phyloP scores from a whole-genome alignment of 2,113 vertebrate genomes.

The Noctilio leporinus region DNA sequence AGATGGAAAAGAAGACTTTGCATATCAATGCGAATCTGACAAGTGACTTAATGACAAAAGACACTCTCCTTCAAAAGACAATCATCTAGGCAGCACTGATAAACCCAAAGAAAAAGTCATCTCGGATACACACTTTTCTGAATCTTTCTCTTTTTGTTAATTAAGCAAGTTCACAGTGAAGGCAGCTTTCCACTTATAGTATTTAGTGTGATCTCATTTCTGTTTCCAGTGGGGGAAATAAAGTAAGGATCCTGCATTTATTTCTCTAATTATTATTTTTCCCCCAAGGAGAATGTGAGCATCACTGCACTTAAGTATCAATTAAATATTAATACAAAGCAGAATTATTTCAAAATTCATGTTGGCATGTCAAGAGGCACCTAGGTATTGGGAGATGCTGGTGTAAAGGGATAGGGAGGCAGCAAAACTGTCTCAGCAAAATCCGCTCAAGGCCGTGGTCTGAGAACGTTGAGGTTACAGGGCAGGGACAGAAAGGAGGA shows the following conservation, averaged over 20 bases:
- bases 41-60: constrained; percentile 50
- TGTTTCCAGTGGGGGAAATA: not conserved
- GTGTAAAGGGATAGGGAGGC: not conserved
- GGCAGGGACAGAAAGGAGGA: not conserved
- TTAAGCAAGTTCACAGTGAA: not conserved
- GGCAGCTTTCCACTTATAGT: constrained; percentile 32
- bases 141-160: constrained; percentile 52
- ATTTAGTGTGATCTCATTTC: not conserved
- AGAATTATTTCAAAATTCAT: constrained; percentile 2
- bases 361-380: not conserved
- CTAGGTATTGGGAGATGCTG: not conserved
- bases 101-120: constrained; percentile 42
- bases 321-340: not conserved
- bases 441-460: no score
- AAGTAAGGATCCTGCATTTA: not conserved
- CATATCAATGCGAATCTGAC: constrained; percentile 58
- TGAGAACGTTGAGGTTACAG: not conserved
- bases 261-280: not conserved
- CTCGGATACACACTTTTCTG: not conserved
- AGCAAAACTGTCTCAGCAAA: not conserved
- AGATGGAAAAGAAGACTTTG: constrained; percentile 51
- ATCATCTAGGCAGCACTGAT: constrained; percentile 25
- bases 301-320: not conserved
- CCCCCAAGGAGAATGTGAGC: not conserved
- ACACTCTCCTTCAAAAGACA: constrained; percentile 42